Conservation (phyloP, 2,888 invertebrate genomes). For the Digitonthophagus gazella region DNA sequence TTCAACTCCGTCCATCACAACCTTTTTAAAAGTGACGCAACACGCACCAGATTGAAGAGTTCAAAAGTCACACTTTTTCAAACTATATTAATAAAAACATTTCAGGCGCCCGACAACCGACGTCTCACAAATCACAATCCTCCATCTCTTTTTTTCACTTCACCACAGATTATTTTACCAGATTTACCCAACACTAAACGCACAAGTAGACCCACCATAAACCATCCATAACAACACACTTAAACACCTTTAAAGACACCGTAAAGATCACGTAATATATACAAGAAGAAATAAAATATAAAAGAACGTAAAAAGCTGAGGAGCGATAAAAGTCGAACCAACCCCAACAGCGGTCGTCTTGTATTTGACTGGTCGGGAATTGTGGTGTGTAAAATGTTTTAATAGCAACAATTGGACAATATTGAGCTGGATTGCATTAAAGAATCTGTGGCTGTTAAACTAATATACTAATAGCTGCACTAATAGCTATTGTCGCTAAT, state of each 20-base stretch:
- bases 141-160: no score
- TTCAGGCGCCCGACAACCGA: no score
- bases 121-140: no score
- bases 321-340: slow-evolving; percentile 29
- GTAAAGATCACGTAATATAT: no score
- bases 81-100: background rate
- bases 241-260: no score
- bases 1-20: background rate
- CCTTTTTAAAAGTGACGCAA: background rate
- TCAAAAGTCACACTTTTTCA: background rate
- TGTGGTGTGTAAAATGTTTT: slow-evolving; percentile 51
- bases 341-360: slow-evolving; percentile 46
- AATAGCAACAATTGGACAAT: slow-evolving; percentile 54
- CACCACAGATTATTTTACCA: no score
- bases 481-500: slow-evolving; percentile 54
- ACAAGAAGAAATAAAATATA: background rate
- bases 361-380: slow-evolving; percentile 48
- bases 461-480: slow-evolving; percentile 53
- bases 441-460: slow-evolving; percentile 53
- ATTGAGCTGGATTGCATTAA: slow-evolving; percentile 55
- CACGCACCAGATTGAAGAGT: background rate
- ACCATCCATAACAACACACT: no score
- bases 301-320: background rate
- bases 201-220: no score
- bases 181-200: no score